phyloP scores from a whole-genome alignment of 2,113 vertebrate species.

The Octodon degus region DNA sequence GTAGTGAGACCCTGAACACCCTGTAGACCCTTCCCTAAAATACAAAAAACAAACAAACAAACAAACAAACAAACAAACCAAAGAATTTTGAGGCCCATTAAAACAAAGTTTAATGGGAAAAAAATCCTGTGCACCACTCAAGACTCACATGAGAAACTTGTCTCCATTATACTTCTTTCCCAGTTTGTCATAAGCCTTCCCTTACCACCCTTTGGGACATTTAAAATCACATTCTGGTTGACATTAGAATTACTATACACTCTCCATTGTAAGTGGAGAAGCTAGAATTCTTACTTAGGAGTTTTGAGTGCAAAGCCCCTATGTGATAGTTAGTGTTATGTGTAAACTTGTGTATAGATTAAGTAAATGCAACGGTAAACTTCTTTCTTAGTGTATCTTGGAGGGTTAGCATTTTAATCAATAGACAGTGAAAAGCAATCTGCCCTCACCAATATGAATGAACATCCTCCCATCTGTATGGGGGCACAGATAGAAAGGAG shows the following conservation, averaged over 20 bases:
- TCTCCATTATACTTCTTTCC: not conserved
- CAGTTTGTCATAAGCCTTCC: not conserved
- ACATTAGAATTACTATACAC: constrained; percentile 10
- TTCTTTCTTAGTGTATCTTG: not conserved
- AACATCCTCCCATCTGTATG: not conserved
- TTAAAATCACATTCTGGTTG: constrained; percentile 33
- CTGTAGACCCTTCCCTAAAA: too few species aligned
- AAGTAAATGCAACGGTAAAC: not conserved
- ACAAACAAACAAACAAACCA: too few species aligned
- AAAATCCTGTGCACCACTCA: constrained; percentile 4
- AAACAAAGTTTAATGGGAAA: too few species aligned
- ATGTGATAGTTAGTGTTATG: not conserved
- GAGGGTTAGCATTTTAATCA: not conserved
- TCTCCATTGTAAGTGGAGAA: not conserved
- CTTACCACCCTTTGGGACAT: not conserved
- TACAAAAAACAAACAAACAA: too few species aligned
- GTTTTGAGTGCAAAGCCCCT: not conserved
- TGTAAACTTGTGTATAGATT: not conserved
- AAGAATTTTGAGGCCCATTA: too few species aligned
- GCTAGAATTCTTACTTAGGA: not conserved
- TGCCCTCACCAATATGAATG: not conserved
- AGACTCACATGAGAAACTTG: not conserved
- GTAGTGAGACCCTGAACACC: too few species aligned
- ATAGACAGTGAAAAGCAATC: not conserved
- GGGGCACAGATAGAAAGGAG: not conserved